phyloP scores from a whole-genome alignment of 2,113 vertebrate genomes.

The Pipa parva region DNA sequence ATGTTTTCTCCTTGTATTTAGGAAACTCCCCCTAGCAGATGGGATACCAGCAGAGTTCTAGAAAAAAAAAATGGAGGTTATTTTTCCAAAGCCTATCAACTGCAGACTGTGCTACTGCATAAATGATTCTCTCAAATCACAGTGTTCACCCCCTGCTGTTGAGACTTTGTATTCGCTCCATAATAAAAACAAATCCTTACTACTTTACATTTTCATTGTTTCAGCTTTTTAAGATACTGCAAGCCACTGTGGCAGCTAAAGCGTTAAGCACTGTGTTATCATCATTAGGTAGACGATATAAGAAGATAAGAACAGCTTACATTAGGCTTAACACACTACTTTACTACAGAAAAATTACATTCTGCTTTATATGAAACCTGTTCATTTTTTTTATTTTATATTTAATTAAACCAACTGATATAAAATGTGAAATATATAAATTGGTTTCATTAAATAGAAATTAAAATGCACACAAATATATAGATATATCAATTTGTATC shows the following conservation, averaged over 20 bases:
- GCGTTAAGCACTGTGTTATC: no score
- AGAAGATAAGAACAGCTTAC: no score
- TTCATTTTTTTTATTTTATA: no score
- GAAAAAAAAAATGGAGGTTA: neutral
- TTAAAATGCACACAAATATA: no score
- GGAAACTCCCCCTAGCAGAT: constrained; percentile 31
- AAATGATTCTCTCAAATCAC: neutral
- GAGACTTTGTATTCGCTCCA: neutral
- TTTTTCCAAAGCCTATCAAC: constrained; percentile 12
- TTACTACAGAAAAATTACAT: no score
- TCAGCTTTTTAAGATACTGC: neutral
- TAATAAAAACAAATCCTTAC: neutral
- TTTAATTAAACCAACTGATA: no score
- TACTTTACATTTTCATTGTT: neutral
- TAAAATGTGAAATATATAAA: no score
- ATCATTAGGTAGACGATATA: no score
- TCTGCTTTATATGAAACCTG: no score
- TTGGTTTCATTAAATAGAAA: no score
- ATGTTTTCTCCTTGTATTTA: constrained; percentile 26
- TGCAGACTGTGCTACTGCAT: constrained; percentile 7
- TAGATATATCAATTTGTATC: no score
- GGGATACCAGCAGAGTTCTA: constrained; percentile 18
- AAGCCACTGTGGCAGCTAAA: neutral
- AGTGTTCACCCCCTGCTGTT: constrained; percentile 32
- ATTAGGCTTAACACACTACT: no score